Base-by-base conservation (phyloP, 2,888 invertebrate genomes). In the Leptinotarsa haldemani region DNA sequence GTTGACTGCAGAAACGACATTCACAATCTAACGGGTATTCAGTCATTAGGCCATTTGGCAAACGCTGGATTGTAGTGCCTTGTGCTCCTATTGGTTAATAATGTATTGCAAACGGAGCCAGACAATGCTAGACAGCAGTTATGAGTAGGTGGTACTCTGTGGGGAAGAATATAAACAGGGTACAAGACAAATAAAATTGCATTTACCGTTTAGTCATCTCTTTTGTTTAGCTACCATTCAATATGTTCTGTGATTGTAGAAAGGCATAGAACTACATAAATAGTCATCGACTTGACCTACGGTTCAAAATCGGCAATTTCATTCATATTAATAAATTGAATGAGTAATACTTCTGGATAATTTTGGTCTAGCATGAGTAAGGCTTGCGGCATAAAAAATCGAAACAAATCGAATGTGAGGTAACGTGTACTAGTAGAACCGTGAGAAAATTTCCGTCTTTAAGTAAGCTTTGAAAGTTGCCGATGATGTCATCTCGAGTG, bases 311-410 rank as follows among this genome's bases (percentile, higher is more conserved):
- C 56, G 20, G 15, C 22, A 56, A 18, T 56, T 56, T 20, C 56
- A 56, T 56, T 47, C 58, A 61, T n/a, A 53, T 69, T 61, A 18
- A 69, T 61, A 47, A 30, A 69, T 69, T 7, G 46, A 61, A 58
- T 69, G 69, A 69, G 69, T 69, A 68, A 58, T 69, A 47, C 30
- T 48, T 56, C 56, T 56, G 56, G 56, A 58, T 61, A 69, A 48
- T 22, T 69, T 69, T 61, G 47, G 69, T 56, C 15, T 47, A 69
- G 50, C 69, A 13, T 69, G 69, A 69, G 50, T 69, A 56, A 69
- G 56, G 16, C 20, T 56, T 22, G 69, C 40, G 56, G 25, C 20
- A 22, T 56, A 25, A 13, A 56, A 22, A 56, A 56, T 56, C 22
- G 56, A 56, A 56, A 56, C n/a, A 56, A 56, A 56, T 56, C 56